Percentiles rank a stretch among this genome's conserved stretches.
Evolutionary conservation across 2,888 invertebrate genomes (phyloP).

Genomic region (Auanema sp.): DNA sequence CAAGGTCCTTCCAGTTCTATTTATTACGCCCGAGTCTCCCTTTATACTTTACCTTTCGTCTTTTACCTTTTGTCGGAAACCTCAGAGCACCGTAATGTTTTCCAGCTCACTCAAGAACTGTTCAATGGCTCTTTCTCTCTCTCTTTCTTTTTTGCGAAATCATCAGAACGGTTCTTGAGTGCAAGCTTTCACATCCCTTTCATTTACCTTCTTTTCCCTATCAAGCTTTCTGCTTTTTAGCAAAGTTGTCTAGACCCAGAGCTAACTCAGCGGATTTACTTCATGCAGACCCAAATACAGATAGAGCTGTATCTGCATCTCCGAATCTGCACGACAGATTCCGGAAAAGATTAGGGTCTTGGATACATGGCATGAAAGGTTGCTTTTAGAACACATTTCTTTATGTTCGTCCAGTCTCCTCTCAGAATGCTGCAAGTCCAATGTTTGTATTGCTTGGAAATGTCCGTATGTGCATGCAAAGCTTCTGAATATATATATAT

Average conservation of each 20-base stretch:
- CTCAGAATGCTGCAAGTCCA: background rate
- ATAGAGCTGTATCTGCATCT: conserved; percentile 32
- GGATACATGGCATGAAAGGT: conserved; percentile 53
- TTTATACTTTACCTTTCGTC: background rate
- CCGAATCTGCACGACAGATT: conserved; percentile 43
- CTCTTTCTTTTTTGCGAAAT: too few relatives aligned
- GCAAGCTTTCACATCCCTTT: too few relatives aligned
- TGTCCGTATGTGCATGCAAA: too few relatives aligned
- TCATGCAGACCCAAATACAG: conserved; percentile 27
- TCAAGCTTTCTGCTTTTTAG: too few relatives aligned
- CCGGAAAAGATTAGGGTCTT: conserved; percentile 49
- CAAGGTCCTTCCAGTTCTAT: conserved; percentile 11
- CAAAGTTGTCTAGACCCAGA: too few relatives aligned
- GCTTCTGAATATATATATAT: too few relatives aligned
- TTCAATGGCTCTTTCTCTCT: too few relatives aligned
- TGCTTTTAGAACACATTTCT: conserved; percentile 12
- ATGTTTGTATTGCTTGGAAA: too few relatives aligned
- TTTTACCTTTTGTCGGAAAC: background rate
- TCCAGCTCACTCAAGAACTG: too few relatives aligned
- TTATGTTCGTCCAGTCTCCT: conserved; percentile 5
- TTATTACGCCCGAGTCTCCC: background rate
- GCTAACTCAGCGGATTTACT: conserved; percentile 19
- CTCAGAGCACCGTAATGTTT: too few relatives aligned
- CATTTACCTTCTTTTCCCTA: too few relatives aligned
- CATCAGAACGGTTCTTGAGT: too few relatives aligned